phyloP scores from a whole-genome alignment of 2,797 vertebrate genomes.

The Bradypus variegatus region DNA sequence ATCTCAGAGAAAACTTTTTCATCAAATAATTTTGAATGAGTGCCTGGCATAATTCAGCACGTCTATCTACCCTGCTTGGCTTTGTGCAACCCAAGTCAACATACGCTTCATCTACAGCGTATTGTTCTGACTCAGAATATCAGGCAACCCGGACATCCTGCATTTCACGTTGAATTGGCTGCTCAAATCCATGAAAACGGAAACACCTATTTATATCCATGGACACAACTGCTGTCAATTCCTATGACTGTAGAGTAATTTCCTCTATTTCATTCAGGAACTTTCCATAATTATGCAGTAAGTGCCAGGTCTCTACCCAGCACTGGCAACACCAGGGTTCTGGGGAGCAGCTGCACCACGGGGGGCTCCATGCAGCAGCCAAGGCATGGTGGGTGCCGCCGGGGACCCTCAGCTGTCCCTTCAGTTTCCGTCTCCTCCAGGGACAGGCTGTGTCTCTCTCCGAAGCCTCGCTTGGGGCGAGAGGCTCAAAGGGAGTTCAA shows the following conservation, averaged over 20 bases:
- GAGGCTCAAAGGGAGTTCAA: too few relatives aligned
- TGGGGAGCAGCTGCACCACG: rapidly evolving
- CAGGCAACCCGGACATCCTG: background rate
- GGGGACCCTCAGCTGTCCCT: too few relatives aligned
- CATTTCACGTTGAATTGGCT: rapidly evolving
- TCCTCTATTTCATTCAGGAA: background rate
- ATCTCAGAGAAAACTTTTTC: background rate
- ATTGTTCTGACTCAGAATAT: background rate
- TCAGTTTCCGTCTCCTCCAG: too few relatives aligned
- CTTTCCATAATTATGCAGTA: background rate
- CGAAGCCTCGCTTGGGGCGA: too few relatives aligned
- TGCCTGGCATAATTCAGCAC: rapidly evolving
- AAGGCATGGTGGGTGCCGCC: too few relatives aligned
- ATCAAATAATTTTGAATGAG: background rate
- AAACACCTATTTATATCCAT: rapidly evolving
- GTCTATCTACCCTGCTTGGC: rapidly evolving
- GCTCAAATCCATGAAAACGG: background rate
- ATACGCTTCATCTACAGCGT: background rate
- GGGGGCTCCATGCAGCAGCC: too few relatives aligned
- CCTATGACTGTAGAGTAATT: background rate
- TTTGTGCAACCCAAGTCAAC: rapidly evolving
- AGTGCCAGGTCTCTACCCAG: too few relatives aligned
- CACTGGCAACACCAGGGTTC: rapidly evolving
- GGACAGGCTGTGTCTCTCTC: too few relatives aligned
- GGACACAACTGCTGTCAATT: rapidly evolving